phyloP scores from a whole-genome alignment of 92 coral and sea anemone species.

The Zoanthus sansibaricus region DNA sequence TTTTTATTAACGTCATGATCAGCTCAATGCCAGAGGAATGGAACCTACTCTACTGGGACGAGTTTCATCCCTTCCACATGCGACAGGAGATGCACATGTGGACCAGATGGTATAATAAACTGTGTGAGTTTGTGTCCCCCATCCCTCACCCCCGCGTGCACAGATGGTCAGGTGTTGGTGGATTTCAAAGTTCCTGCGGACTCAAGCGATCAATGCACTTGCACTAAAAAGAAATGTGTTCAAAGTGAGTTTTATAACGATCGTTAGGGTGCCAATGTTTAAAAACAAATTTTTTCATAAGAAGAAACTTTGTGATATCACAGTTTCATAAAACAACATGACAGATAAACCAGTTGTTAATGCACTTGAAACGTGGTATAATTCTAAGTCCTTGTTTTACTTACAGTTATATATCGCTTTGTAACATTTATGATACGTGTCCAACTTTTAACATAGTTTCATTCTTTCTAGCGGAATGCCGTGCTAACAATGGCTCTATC shows the following conservation, averaged over 20 bases:
- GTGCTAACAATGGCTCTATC: neutral
- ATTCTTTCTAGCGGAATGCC: neutral
- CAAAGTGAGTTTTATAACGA: neutral
- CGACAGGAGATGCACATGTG: constrained; percentile 2
- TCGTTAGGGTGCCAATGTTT: neutral
- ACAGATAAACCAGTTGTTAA: too few relatives aligned
- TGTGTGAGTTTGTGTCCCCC: constrained; percentile 11
- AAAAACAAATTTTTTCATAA: neutral
- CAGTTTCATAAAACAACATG: too few relatives aligned
- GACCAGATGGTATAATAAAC: neutral
- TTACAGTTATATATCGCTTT: too few relatives aligned
- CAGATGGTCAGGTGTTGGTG: constrained; percentile 8
- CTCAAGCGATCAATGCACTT: neutral
- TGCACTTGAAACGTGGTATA: too few relatives aligned
- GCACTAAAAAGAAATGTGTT: neutral
- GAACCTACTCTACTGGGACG: constrained; percentile 6
- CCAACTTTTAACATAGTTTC: neutral
- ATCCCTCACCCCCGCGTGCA: neutral
- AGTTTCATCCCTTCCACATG: neutral
- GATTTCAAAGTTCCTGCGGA: neutral
- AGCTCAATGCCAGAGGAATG: constrained; percentile 13
- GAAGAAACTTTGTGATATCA: too few relatives aligned
- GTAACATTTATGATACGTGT: too few relatives aligned
- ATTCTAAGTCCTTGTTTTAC: too few relatives aligned
- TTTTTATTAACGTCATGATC: neutral